Base-by-base conservation (phyloP, 2,888 invertebrate genomes). In the Polymixis lichenea region DNA sequence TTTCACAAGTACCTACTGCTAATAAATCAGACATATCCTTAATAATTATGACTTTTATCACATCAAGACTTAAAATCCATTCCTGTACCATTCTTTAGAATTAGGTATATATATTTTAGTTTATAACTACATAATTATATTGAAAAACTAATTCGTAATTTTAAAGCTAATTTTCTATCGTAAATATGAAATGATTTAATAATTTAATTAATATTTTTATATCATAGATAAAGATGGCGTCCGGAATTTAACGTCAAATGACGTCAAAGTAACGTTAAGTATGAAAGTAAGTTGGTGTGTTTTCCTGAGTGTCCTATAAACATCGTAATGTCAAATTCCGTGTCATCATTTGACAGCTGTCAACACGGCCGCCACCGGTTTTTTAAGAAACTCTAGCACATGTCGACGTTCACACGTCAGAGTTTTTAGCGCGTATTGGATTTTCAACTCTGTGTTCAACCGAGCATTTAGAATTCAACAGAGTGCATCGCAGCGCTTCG, bases 81-180 rank as follows among this genome's bases (percentile, higher is more conserved):
- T 75, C 81, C 80, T 75, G 75, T 75, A 81, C 58, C 80, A 58
- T 58, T 71, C 75, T 38, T 70, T 80, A 78, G 0, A 71, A 53
- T 66, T 68, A 53, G 9, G 43, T 46, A 13, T 46, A 46, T 32
- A 17, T 60, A 17, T 22, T 22, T 66, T 17, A 55, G 2, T 32
- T 25, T 46, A 32, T 15, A 71, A 2, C 11, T 71, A 38, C 17
- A 13, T 32, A 17, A 32, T 22, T 6, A 49, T 22, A 28, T n/a
- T 38, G 3, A 25, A 71, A 38, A 60, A 25, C 15, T 25, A 32
- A 46, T 58, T 69, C 13, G 28, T 77, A 56, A 64, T 56, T 69
- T 77, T 69, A 64, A 69, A 78, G 51, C 56, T 51, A 56, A 5
- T 64, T 64, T 46, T 62, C 38, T 75, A 61, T 38, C 0, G 22